A percentile compares a stretch with the other conserved stretches of the same genome.
Conservation (phyloP, 2,888 invertebrate genomes). For the Aproaerema taeniolella region DNA sequence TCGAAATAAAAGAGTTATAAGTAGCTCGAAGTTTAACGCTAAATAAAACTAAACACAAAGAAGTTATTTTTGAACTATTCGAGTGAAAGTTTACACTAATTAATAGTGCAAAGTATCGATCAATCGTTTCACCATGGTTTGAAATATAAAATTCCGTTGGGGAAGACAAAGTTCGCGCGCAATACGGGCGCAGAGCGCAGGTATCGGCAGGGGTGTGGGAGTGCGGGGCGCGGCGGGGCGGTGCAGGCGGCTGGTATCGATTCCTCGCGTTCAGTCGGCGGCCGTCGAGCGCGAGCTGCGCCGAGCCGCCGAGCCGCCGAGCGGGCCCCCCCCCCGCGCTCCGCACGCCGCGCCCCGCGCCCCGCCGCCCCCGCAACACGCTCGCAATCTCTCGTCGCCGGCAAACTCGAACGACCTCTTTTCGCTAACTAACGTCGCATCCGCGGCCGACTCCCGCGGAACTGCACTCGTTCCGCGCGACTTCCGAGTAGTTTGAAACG, state of each 20-base stretch:
- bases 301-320: slow-evolving; percentile 72
- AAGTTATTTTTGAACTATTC: slow-evolving; percentile 16
- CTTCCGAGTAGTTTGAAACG: slow-evolving; percentile 5
- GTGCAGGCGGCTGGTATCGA: slow-evolving; percentile 52
- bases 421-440: slow-evolving; percentile 72
- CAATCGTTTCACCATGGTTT: slow-evolving; percentile 74
- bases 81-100: slow-evolving; percentile 63
- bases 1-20: too few species aligned
- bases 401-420: slow-evolving; percentile 75
- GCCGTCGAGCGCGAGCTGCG: slow-evolving; percentile 55
- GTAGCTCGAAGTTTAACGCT: too few species aligned
- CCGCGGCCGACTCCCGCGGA: slow-evolving; percentile 64
- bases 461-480: slow-evolving; percentile 54
- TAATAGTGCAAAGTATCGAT: slow-evolving; percentile 75
- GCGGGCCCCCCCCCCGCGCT: slow-evolving; percentile 58
- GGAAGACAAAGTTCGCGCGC: slow-evolving; percentile 77
- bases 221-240: slow-evolving; percentile 54
- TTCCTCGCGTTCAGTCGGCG: slow-evolving; percentile 73
- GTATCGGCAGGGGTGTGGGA: slow-evolving; percentile 37
- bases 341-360: slow-evolving; percentile 41
- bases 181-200: slow-evolving; percentile 62
- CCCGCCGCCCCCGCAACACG: slow-evolving; percentile 36
- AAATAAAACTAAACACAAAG: too few species aligned
- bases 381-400: slow-evolving; percentile 59
- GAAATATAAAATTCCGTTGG: slow-evolving; percentile 75